Evolutionary conservation across 2,797 vertebrate species (phyloP), one percentile per base, ranked within the genome.

Genomic region (Pseudotriccus pelzelni): DNA sequence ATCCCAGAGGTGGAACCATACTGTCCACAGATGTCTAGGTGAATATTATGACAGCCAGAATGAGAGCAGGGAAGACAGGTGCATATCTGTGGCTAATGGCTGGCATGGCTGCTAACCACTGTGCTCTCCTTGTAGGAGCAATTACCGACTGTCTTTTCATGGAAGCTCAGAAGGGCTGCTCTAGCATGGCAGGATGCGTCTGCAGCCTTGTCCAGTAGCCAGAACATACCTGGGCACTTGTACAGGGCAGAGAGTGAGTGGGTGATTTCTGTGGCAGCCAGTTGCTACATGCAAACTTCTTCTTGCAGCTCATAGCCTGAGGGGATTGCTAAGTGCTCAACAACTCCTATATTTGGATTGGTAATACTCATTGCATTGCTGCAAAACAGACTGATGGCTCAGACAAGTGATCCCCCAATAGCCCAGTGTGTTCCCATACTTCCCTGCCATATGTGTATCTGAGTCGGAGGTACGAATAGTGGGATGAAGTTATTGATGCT

Each of bases 391-490:
- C n/a, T 2, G 2, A 34, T 50, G 28, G 27, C 53, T 78, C 37
- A 28, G 43, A n/a, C 2, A 1, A 49, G 25, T 2, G n/a, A 50
- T 69, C 14, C 30, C 15, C 1, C 23, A 44, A n/a, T 6, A 37
- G 25, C 12, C 28, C 19, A 3, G 12, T 12, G 24, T 58, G 16
- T 13, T 39, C 58, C 63, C 10, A 12, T 34, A 6, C 14, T 50
- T 18, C 53, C 24, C 34, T 67, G 27, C 21, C 4, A 0, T 28
- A 20, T 6, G 3, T 10, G 27, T 12, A 19, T 19, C 44, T 20
- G 14, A 44, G 50, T 9, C 21, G 20, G 59, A 72, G 49, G 27
- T 5, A 7, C 0, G 9, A 49, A 15, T 49, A 16, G 17, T 23
- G 25, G 36, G 19, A 15, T 53, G 44, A 73, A 24, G 14, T 34